Conservation (phyloP, 2,113 vertebrate genomes). For the Heterocephalus glaber region DNA sequence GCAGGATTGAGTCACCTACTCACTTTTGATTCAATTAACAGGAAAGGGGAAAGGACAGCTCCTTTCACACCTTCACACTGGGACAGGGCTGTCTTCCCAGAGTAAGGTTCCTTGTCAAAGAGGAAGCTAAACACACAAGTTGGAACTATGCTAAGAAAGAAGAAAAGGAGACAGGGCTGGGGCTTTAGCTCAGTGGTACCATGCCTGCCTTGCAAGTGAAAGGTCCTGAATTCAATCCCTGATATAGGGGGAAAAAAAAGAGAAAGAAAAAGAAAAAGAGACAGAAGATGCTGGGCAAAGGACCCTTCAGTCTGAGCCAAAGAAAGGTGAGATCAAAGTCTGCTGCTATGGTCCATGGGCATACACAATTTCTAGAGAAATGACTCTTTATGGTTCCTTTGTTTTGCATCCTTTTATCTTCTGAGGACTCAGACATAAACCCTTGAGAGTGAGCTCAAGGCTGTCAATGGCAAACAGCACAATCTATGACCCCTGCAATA, state of each 20-base stretch:
- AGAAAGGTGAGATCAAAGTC: too few relatives aligned
- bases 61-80: background rate
- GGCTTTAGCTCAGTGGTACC: too few relatives aligned
- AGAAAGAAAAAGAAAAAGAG: background rate
- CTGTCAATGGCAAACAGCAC: background rate
- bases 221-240: too few relatives aligned
- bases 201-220: too few relatives aligned
- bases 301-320: background rate
- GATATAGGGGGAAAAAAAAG: too few relatives aligned
- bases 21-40: background rate
- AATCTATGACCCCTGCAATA: background rate
- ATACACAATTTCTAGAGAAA: background rate
- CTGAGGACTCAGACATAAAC: background rate
- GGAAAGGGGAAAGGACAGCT: too few relatives aligned
- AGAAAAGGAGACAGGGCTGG: background rate
- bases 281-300: background rate
- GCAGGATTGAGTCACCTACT: background rate
- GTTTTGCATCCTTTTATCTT: background rate
- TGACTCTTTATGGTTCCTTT: too few relatives aligned
- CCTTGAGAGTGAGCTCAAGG: background rate
- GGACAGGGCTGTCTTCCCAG: background rate
- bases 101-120: background rate
- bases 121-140: background rate
- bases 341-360: background rate
- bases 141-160: background rate